These are phyloP conservation scores for Eurypyga helias DNA, from an alignment of 2,113 vertebrate genomes.

Conservation along the genomic window DNA sequence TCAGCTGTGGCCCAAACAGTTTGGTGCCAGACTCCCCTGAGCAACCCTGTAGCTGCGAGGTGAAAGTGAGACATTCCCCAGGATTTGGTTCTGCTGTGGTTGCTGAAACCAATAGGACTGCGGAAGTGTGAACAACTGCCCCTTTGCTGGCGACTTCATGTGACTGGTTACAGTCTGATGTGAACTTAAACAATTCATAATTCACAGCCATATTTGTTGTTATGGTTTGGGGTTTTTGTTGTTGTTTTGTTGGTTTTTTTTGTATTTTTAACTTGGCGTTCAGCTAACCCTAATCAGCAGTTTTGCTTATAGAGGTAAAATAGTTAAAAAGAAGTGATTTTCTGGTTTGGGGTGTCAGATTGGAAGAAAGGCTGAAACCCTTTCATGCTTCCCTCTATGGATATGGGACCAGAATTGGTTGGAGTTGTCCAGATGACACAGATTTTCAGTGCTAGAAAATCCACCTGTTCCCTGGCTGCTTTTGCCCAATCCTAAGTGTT, in stretches of 20 bases:
- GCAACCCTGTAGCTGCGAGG: not conserved
- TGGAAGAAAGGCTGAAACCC: not conserved
- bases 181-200: not conserved
- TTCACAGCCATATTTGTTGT: not conserved
- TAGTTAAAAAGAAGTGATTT: not conserved
- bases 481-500: not conserved
- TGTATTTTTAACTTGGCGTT: not conserved
- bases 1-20: not conserved
- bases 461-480: not conserved
- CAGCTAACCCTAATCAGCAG: not conserved
- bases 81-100: not conserved
- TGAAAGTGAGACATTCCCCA: not conserved
- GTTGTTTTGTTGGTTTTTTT: not conserved
- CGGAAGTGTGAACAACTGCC: not conserved
- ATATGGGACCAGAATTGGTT: not conserved
- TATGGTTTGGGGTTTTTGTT: accelerated
- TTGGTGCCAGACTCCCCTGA: not conserved
- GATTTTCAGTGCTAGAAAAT: not conserved
- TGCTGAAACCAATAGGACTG: not conserved
- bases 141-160: not conserved
- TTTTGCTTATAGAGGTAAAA: not conserved
- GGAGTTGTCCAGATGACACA: not conserved
- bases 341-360: not conserved
- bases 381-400: not conserved
- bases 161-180: not conserved